Base-by-base conservation (phyloP, 2,797 vertebrate species). In the Oreortyx pictus region DNA sequence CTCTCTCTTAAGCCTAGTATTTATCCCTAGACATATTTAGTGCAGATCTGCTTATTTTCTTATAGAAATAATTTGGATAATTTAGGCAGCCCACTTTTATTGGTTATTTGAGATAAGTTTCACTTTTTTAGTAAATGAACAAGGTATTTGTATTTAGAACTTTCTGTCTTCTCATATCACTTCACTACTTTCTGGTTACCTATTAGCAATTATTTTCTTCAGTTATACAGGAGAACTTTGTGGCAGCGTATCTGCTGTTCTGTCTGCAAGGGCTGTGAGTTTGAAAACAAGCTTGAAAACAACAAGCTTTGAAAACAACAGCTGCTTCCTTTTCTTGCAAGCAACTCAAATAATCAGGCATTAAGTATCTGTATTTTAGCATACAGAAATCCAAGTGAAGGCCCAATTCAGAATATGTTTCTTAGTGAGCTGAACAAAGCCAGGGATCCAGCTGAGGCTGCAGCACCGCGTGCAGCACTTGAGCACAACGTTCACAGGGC, bases 11-110 rank as follows among this genome's bases (percentile, higher is more conserved):
- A 47, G 39, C 39, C 22, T 73, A 8, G 7, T 50, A 61, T 73
- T 93, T 83, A 84, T 37, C 50, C 39, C 59, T 81, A 49, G 59
- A 41, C 6, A 16, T 41, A 22, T 7, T 80, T 66, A 87, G 31
- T 56, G 46, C 12, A 74, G 50, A 29, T 29, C 39, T 76, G 29
- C 31, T 75, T 82, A 31, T 23, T 86, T 83, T 88, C 39, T 86
- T 43, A 71, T 84, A 86, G 77, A 93, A 92, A 88, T 67, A 91
- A 89, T 84, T 86, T 60, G 92, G 77, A 14, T 90, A 80, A 82
- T 83, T 86, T 93, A 88, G 95, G 84, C 85, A 95, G 92, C 77
- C 61, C 67, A 23, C 64, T 94, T 96, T 94, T 93, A 89, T 93
- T 94, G 52, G 57, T 92, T 46, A 91, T 84, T 79, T 89, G 75